phyloP scores from a whole-genome alignment of 2,888 invertebrate species.

The Philereme vetulata region DNA sequence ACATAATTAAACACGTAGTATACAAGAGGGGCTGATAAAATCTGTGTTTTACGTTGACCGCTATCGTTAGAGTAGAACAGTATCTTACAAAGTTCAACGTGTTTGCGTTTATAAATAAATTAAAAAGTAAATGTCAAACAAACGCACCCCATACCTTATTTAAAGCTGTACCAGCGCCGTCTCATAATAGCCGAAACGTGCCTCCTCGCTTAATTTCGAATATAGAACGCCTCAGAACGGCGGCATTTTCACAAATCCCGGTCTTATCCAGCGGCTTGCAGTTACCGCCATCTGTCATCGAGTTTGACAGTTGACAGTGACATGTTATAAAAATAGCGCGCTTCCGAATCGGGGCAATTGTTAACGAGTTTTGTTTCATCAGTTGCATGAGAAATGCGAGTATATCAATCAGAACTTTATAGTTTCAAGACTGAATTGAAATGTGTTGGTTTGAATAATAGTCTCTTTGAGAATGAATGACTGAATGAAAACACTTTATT shows the following conservation, averaged over 20 bases:
- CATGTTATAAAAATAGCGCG: conserved; percentile 69
- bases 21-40: too few relatives aligned
- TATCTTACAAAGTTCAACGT: conserved; percentile 4
- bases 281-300: conserved; percentile 79
- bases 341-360: conserved; percentile 31
- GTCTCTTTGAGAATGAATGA: too few relatives aligned
- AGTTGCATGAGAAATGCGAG: conserved; percentile 13
- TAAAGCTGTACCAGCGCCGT: conserved; percentile 44
- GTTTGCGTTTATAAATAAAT: conserved; percentile 27
- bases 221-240: conserved; percentile 55
- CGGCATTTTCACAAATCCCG: conserved; percentile 55
- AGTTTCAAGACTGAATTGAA: conserved; percentile 10
- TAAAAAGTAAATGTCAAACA: conserved; percentile 47
- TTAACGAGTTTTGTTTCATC: conserved; percentile 11
- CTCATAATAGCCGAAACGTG: conserved; percentile 61
- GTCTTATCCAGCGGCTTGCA: conserved; percentile 54
- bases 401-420: conserved; percentile 8
- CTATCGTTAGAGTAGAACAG: background rate
- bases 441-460: background rate
- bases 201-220: conserved; percentile 56
- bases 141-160: conserved; percentile 46
- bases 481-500: too few relatives aligned
- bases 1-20: too few relatives aligned
- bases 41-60: background rate
- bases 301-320: conserved; percentile 76